These are phyloP conservation scores for Apis dorsata DNA, from an alignment of 1,140 invertebrate genomes.

Conservation along the genomic window DNA sequence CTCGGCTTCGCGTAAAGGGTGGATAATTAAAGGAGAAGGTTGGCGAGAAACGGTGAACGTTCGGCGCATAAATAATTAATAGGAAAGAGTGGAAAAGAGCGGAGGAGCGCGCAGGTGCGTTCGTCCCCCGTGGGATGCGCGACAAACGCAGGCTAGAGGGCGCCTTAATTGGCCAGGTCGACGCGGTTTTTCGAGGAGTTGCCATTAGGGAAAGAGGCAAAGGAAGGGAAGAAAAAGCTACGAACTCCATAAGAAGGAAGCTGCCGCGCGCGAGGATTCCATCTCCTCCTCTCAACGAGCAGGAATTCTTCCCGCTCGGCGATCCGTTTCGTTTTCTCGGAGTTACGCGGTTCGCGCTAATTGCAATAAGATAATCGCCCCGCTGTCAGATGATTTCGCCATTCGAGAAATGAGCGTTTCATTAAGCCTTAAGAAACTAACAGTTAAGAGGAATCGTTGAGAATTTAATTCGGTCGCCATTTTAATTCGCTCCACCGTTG, in stretches of 20 bases:
- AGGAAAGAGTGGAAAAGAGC: slow-evolving; percentile 24
- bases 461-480: too few species aligned
- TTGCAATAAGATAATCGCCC: slow-evolving; percentile 55
- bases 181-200: slow-evolving; percentile 53
- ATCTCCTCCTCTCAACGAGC: slow-evolving; percentile 7
- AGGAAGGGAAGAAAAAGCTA: background rate
- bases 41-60: slow-evolving; percentile 64
- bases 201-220: slow-evolving; percentile 36
- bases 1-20: background rate
- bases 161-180: slow-evolving; percentile 68
- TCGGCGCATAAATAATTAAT: slow-evolving; percentile 68
- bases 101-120: slow-evolving; percentile 27
- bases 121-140: slow-evolving; percentile 46
- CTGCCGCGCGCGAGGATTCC: slow-evolving; percentile 43
- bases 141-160: slow-evolving; percentile 65
- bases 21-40: slow-evolving; percentile 72
- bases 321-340: slow-evolving; percentile 47
- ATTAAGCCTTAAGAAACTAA: background rate
- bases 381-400: slow-evolving; percentile 3
- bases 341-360: slow-evolving; percentile 39
- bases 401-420: slow-evolving; percentile 37
- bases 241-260: slow-evolving; percentile 56
- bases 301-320: slow-evolving; percentile 17
- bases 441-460: too few species aligned
- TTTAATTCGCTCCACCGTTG: too few species aligned